phyloP scores from a whole-genome alignment of 2,797 vertebrate genomes.

The Geotrypetes seraphini region DNA sequence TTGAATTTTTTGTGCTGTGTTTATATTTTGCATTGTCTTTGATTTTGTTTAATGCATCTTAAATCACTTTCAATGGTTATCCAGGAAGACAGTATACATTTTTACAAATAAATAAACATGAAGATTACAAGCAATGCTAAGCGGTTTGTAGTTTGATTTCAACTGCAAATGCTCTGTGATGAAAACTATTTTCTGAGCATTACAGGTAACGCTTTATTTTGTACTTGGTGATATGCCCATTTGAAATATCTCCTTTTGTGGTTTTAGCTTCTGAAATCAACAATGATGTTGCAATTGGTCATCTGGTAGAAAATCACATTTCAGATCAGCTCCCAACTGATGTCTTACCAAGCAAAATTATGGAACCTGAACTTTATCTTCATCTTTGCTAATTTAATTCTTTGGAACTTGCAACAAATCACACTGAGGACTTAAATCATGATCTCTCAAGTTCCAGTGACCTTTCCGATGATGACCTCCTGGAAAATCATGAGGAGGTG shows the following conservation, averaged over 20 bases:
- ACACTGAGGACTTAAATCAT: constrained; percentile 44
- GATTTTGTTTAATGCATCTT: no score
- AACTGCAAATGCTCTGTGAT: no score
- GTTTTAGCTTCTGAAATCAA: constrained; percentile 52
- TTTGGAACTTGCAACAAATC: constrained; percentile 43
- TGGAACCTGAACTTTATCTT: constrained; percentile 43
- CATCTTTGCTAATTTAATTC: constrained; percentile 36
- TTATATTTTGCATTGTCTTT: no score
- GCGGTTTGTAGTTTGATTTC: no score
- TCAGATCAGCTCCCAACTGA: constrained; percentile 55
- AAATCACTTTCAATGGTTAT: no score
- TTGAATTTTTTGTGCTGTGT: no score
- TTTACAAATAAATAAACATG: no score
- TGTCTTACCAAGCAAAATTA: constrained; percentile 28
- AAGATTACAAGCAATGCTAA: no score
- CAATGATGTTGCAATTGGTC: constrained; percentile 35
- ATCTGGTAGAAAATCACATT: constrained; percentile 70
- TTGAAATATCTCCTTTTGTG: neutral
- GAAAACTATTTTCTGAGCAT: no score
- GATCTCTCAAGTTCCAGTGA: constrained; percentile 43
- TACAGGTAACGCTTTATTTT: no score
- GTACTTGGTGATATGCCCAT: neutral
- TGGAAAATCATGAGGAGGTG: constrained; percentile 45
- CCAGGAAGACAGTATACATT: no score
- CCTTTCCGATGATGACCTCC: constrained; percentile 41